phyloP scores from a whole-genome alignment of 2,797 vertebrate genomes.

The Chelon labrosus region DNA sequence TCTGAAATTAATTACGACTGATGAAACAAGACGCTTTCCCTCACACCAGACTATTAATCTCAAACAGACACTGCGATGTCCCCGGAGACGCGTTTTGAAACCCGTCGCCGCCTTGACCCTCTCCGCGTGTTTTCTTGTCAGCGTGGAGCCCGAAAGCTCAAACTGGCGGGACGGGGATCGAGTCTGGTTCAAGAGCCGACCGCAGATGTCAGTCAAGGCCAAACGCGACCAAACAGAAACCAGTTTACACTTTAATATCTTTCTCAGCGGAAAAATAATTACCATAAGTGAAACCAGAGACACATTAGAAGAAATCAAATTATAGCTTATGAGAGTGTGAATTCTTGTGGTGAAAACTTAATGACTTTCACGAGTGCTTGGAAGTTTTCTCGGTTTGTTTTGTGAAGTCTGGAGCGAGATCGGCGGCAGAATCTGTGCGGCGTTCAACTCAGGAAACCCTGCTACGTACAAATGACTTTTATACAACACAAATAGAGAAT shows the following conservation, averaged over 20 bases:
- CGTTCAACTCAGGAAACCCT: not conserved
- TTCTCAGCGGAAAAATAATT: conserved; percentile 4
- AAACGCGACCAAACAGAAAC: not conserved
- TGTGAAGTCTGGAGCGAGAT: not conserved
- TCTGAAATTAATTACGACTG: conserved; percentile 41
- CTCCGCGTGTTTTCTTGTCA: conserved; percentile 2
- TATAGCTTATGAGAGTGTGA: not conserved
- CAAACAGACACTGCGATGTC: conserved; percentile 7
- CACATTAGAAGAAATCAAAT: conserved; percentile 13
- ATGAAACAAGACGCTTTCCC: conserved; percentile 10
- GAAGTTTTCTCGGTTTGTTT: not conserved
- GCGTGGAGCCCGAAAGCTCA: conserved; percentile 13
- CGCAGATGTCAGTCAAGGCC: not conserved
- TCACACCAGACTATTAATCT: not conserved
- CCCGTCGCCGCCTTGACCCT: conserved; percentile 1
- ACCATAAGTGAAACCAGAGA: conserved; percentile 10
- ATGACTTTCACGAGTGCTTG: conserved; percentile 2
- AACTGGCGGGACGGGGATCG: not conserved
- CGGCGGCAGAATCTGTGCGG: too few species aligned
- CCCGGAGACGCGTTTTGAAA: not conserved
- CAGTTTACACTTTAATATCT: conserved; percentile 8
- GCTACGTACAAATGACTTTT: not conserved
- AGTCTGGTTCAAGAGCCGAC: conserved; percentile 8
- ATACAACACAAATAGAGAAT: not conserved
- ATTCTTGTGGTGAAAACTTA: conserved; percentile 14